phyloP scores from a whole-genome alignment of 2,797 vertebrate species.

The Nannoperca australis region DNA sequence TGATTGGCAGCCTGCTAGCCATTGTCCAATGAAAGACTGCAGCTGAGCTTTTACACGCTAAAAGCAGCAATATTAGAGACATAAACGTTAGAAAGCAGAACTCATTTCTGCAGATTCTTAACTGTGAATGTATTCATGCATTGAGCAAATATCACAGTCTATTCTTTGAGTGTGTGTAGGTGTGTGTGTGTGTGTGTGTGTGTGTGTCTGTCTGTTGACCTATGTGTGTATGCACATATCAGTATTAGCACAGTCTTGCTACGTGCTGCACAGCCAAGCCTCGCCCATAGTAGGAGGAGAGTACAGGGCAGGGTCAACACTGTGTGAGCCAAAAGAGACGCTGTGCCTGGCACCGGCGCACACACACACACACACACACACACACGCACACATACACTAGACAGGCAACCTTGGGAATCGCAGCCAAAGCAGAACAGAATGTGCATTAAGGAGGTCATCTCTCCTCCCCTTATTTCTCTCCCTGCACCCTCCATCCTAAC shows the following conservation, averaged over 20 bases:
- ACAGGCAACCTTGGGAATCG: slow-evolving; percentile 87
- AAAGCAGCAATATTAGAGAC: not conserved
- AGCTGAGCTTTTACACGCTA: not conserved
- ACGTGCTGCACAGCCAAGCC: slow-evolving; percentile 70
- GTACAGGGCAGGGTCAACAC: slow-evolving; percentile 88
- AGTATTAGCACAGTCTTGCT: slow-evolving; percentile 72
- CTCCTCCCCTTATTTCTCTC: slow-evolving; percentile 57
- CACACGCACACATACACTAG: slow-evolving; percentile 46
- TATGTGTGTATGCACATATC: slow-evolving; percentile 67
- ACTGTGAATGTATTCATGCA: slow-evolving; percentile 28
- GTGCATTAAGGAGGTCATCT: slow-evolving; percentile 83
- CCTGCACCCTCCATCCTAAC: slow-evolving; percentile 37
- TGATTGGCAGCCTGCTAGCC: slow-evolving; percentile 39
- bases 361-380: slow-evolving; percentile 54
- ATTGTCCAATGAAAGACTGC: slow-evolving; percentile 33
- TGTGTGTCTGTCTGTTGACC: slow-evolving; percentile 57
- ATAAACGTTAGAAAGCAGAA: not conserved
- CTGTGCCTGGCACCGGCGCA: slow-evolving; percentile 94
- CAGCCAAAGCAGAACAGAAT: slow-evolving; percentile 88
- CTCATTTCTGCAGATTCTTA: slow-evolving; percentile 7
- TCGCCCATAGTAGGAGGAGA: slow-evolving; percentile 84
- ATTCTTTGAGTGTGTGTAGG: slow-evolving; percentile 31
- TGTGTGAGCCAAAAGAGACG: slow-evolving; percentile 87
- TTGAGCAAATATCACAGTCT: slow-evolving; percentile 34
- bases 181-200: slow-evolving; percentile 18